Evolutionary conservation across 2,797 vertebrate species (phyloP), one percentile per base, ranked within the genome.

Genomic region (Hoplostethus mediterraneus): DNA sequence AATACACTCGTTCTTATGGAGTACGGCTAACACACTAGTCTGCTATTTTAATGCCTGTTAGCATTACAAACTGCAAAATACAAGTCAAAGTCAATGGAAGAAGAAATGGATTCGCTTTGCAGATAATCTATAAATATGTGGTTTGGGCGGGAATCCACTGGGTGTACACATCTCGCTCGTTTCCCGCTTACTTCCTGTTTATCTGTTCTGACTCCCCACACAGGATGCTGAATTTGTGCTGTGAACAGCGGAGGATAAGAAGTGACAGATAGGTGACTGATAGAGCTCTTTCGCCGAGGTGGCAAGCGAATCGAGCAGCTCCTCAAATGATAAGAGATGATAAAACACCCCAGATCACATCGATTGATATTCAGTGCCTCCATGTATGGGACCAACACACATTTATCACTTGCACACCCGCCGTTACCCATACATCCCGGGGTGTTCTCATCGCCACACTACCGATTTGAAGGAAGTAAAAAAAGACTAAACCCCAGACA

Each of bases 281-380:
- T 36, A 36, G 25, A 64, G 8, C 64, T 56, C 42, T 38, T 58
- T 75, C n/a, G 21, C 30, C 14, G 25, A 17, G 48, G 36, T 49
- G 63, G 48, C 38, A 61, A 9, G 49, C 0, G 0, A 48, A 64
- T 62, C 72, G 42, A 59, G 42, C 54, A 14, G 59, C 25, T 3
- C 3, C 45, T 75, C 17, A 28, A 55, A 68, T 53, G 58, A 73
- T 66, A 58, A 55, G 16, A 9, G 59, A 42, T 64, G 67, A 82
- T 33, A 52, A 38, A 82, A 77, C 16, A 36, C 59, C 60, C 49
- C 42, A 8, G 67, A 68, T 67, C 14, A 49, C 33, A 77, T 53
- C 7, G 0, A 47, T 25, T 54, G 38, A 63, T 67, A 63, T 58
- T 69, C 36, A 64, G 58, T 33, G 44, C 52, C 42, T 14, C 14